phyloP scores from a whole-genome alignment of 2,113 vertebrate species.

The Cynocephalus volans region DNA sequence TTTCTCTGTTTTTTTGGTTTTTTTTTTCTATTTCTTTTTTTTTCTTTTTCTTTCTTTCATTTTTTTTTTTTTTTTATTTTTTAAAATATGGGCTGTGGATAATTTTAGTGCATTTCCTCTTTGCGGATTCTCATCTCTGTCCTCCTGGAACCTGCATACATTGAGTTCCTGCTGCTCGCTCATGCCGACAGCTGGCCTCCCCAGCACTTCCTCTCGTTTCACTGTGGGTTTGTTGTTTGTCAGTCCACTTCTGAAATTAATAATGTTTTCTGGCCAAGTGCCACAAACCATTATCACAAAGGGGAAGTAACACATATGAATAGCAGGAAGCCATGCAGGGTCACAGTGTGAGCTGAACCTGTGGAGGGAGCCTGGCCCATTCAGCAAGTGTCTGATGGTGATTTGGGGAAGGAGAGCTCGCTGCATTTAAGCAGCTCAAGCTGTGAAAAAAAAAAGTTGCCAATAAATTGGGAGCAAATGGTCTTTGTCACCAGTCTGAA shows the following conservation, averaged over 20 bases:
- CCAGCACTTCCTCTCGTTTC: slow-evolving; percentile 88
- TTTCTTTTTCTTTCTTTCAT: not conserved
- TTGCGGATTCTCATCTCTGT: slow-evolving; percentile 91
- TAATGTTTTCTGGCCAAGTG: slow-evolving; percentile 90
- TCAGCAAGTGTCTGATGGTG: slow-evolving; percentile 85
- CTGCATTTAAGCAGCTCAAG: slow-evolving; percentile 82
- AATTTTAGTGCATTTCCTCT: slow-evolving; percentile 92
- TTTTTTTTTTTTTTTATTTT: slow-evolving; percentile 67
- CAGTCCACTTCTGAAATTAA: slow-evolving; percentile 92
- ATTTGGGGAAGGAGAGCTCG: slow-evolving; percentile 37
- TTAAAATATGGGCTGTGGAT: slow-evolving; percentile 84
- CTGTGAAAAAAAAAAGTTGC: slow-evolving; percentile 79
- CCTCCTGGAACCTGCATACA: slow-evolving; percentile 87
- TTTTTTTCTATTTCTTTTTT: slow-evolving; percentile 37
- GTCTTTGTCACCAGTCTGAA: slow-evolving; percentile 70
- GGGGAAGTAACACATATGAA: slow-evolving; percentile 92
- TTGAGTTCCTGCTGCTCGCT: slow-evolving; percentile 87
- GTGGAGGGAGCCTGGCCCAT: slow-evolving; percentile 87
- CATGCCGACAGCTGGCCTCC: slow-evolving; percentile 91
- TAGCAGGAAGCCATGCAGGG: slow-evolving; percentile 89
- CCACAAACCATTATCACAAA: slow-evolving; percentile 92
- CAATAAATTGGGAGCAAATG: slow-evolving; percentile 78
- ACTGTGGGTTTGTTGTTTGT: slow-evolving; percentile 90
- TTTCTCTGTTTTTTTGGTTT: slow-evolving; percentile 52
- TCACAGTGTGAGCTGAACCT: slow-evolving; percentile 90